Conservation (phyloP, 2,797 vertebrate genomes). For the Yasuhikotakia modesta region DNA sequence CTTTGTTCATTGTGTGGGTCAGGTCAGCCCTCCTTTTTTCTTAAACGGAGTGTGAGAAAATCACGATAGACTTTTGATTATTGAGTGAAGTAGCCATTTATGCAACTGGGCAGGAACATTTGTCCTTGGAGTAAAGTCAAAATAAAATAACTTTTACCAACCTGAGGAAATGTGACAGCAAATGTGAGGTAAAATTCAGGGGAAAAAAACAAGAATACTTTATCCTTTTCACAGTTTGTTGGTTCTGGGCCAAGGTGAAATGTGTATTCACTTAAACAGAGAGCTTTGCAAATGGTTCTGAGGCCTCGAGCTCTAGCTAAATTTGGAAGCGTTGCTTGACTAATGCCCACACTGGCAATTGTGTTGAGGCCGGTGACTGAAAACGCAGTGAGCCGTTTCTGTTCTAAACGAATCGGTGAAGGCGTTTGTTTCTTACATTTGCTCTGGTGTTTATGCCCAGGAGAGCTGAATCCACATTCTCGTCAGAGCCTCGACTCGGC, state of each 20-base stretch:
- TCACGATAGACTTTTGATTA: neutral
- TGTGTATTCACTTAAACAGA: constrained; percentile 3
- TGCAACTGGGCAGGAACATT: neutral
- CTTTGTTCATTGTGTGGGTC: neutral
- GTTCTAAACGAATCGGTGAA: constrained; percentile 3
- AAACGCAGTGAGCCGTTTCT: neutral
- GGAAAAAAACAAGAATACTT: constrained; percentile 2
- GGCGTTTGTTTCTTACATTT: constrained; percentile 34
- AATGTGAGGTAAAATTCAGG: neutral
- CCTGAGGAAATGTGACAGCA: neutral
- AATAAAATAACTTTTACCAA: neutral
- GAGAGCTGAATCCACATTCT: constrained; percentile 20
- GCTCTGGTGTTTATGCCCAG: constrained; percentile 19
- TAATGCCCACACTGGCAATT: constrained; percentile 17
- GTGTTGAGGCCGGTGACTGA: neutral
- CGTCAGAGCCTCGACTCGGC: constrained; percentile 46
- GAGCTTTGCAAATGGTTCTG: constrained; percentile 5
- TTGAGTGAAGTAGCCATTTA: neutral
- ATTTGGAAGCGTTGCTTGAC: constrained; percentile 18
- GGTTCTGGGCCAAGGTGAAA: constrained; percentile 20
- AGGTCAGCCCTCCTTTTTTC: neutral
- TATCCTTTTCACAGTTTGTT: constrained; percentile 17
- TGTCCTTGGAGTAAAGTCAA: constrained; percentile 6
- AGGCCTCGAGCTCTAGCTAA: constrained; percentile 8
- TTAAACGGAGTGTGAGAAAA: neutral